Base-by-base conservation (phyloP, 2,113 vertebrate genomes). In the Spea multiplicata region DNA sequence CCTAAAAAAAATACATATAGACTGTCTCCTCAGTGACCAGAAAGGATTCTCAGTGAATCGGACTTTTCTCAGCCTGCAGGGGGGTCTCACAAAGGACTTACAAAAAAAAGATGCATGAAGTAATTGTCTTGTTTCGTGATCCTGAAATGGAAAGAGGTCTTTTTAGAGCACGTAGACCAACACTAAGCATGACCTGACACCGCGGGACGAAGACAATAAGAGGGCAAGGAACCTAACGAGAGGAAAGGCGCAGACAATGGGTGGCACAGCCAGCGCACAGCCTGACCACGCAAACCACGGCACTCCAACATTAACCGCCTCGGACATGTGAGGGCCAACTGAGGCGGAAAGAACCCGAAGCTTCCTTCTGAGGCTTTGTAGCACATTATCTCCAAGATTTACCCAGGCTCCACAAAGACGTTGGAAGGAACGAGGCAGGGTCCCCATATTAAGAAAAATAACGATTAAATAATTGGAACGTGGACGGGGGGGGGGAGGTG, bases 101-200 rank as follows among this genome's bases (percentile, higher is more conserved):
- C 90, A 90, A 92, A 49, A 92, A 17, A 71, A 71, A 95, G 94
- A 95, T 93, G 93, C 93, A 94, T 94, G 87, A 91, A 90, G 89
- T 92, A 91, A 93, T 93, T 93, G 93, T 95, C 93, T 92, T 93
- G 94, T 91, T 94, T 94, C 93, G 91, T 95, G 94, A 95, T 93
- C 93, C 92, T 85, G 88, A 85, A 94, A 94, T 87, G 89, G 88
- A 88, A 91, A 87, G 91, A 88, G 93, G 91, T 93, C 90, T 85
- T 30, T 30, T 85, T 75, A 46, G 87, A 86, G 86, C 86, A 88
- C 88, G 86, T 83, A 90, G 89, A 89, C 88, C 91, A 88, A 90
- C 86, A 88, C 87, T 86, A 83, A 87, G 86, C 89, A 88, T 90
- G 90, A 90, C 88, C 90, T 89, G 87, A 89, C 87, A 90, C 85